A percentile compares a stretch with the other conserved stretches of the same genome.
Evolutionary conservation across 2,113 vertebrate species (phyloP).

Genomic region (Alethe diademata): DNA sequence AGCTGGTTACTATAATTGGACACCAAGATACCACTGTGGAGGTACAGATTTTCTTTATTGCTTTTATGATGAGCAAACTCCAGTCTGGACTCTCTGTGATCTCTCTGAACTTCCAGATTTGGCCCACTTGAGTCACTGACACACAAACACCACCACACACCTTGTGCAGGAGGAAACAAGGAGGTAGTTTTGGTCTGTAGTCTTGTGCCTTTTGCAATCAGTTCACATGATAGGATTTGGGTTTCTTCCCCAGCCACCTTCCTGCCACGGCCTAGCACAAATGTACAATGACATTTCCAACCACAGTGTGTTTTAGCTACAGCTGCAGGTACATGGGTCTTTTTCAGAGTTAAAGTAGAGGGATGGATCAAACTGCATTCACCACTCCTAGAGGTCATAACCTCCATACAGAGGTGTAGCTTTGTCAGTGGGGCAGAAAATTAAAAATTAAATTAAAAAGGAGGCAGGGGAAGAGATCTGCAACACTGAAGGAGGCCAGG

Average conservation of each 20-base stretch:
- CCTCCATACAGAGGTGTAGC: neutral
- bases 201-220: neutral
- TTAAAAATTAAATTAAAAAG: neutral
- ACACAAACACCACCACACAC: neutral
- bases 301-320: neutral
- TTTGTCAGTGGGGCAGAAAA: neutral
- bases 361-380: neutral
- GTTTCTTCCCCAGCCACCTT: neutral
- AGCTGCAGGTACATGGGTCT: neutral
- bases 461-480: neutral
- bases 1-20: neutral
- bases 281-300: neutral
- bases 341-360: neutral
- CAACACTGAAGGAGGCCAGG: neutral
- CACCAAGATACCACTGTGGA: neutral
- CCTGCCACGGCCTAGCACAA: neutral
- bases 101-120: neutral
- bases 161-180: neutral
- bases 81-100: neutral
- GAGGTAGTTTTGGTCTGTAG: neutral
- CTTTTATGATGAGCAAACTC: neutral
- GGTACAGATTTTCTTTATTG: neutral
- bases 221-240: neutral
- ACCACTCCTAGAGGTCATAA: neutral
- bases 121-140: rapidly evolving